Evolutionary conservation across 2,113 vertebrate genomes (phyloP), one percentile per base, ranked within the genome.

Genomic region (Callocephalon fimbriatum): DNA sequence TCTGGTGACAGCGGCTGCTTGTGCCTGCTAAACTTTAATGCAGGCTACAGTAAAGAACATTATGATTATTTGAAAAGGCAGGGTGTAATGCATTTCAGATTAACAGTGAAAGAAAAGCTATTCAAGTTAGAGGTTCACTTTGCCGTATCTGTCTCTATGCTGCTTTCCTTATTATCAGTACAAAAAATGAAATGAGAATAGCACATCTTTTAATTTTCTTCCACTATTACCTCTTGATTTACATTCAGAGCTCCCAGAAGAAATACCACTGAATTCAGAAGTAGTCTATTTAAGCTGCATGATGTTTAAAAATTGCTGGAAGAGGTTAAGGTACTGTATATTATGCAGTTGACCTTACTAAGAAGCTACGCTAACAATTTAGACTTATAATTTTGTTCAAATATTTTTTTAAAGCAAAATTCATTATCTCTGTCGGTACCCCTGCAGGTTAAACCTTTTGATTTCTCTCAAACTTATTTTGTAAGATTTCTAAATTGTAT

Each of bases 121-220:
- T 97, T 98, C 85, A 93, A 96, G 74, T 93, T 92, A 73, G 89
- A 75, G 74, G 82, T 90, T 97, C 95, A 91, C 96, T 98, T 95
- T 96, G 91, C 86, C 58, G 3, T 91, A 90, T 67, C 77, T 72
- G 79, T 86, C 85, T 95, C 91, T 95, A 48, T 94, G 91, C 94
- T 97, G 95, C 95, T 95, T 98, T 98, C 96, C 90, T 97, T 97
- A 97, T 96, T 97, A 97, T 88, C 93, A 96, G 92, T 76, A 95
- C 81, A 96, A 95, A 97, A 97, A 96, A 95, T 93, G 96, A 98
- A 98, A 97, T 94, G 92, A 96, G 95, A 98, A 97, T 95, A 96
- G 97, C 85, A 97, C 92, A 91, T 98, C 95, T 97, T 98, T 98
- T 98, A 97, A 98, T 98, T 97, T 98, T 91, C 94, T 97, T 93